These are phyloP conservation scores for Trachythela sp. DNA, from an alignment of 64 coral and sea anemone species.

Conservation along the genomic window DNA sequence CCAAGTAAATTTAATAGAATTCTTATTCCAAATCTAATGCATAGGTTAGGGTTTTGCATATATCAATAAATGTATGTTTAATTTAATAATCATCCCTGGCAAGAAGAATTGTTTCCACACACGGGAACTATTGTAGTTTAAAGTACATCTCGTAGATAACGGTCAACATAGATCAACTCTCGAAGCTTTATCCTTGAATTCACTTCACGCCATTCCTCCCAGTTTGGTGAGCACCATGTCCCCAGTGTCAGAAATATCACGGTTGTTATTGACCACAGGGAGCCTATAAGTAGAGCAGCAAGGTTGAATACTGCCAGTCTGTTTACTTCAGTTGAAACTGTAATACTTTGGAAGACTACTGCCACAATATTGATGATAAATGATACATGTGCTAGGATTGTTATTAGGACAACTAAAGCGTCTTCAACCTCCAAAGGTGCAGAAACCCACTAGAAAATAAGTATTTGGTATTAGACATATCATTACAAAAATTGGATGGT, in stretches of 20 bases:
- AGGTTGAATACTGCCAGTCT: neutral
- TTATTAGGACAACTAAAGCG: neutral
- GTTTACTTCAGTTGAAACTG: neutral
- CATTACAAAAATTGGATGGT: too few relatives aligned
- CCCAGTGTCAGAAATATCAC: neutral
- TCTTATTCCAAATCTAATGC: constrained; percentile 19
- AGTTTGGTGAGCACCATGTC: constrained; percentile 27
- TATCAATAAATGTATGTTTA: too few relatives aligned
- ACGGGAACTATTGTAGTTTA: neutral
- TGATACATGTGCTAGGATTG: neutral
- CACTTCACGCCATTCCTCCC: neutral
- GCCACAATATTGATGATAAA: constrained; percentile 20
- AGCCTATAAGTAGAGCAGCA: neutral
- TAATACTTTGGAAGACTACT: constrained; percentile 3
- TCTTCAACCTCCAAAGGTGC: neutral
- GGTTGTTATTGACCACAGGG: neutral
- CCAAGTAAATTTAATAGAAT: neutral
- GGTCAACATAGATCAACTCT: neutral
- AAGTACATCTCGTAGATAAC: neutral
- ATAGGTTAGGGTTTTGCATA: too few relatives aligned
- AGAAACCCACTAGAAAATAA: neutral
- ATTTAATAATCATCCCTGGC: too few relatives aligned
- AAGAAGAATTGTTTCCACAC: too few relatives aligned
- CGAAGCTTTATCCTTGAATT: neutral
- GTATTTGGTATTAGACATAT: neutral